Base-by-base conservation (phyloP, 2,888 invertebrate genomes). In the Pristionchus exspectatus region DNA sequence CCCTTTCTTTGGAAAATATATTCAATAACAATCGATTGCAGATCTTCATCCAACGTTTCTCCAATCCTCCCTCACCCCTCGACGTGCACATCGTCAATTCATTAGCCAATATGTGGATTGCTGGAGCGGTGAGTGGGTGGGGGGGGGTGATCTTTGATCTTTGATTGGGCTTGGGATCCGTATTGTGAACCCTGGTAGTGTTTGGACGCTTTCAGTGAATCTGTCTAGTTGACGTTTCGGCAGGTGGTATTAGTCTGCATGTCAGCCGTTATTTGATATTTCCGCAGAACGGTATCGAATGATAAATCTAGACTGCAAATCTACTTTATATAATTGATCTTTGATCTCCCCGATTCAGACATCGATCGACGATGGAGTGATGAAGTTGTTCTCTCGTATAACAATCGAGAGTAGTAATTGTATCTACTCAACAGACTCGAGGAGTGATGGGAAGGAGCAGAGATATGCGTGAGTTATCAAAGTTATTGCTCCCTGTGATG, bases 371-470 rank as follows among this genome's bases (percentile, higher is more conserved):
- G 98, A 98, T 93, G 98, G 98, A 95, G 98, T 99, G 91, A 98
- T 99, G 98, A 97, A 97, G 94, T 98, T 99, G 97, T 99, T 99
- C 96, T 97, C 97, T 0, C 97, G 97, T 95, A 98, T 98, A 94
- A 98, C 98, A 0, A 97, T 98, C 21, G 98, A 98, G 95, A 97
- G 98, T 10, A 93, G 93, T 69, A 95, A 93, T 90, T 91, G 93
- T 54, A 91, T 95, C 27, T 94, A 94, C 90, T 91, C 94, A 12
- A 91, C 94, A 30, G 93, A 91, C 24, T 38, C 85, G 84, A 81
- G 91, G 72, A 90, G 86, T 24, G 92, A 92, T 33, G 90, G 91
- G 14, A 90, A 91, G 33, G 94, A 94, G 87, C 92, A 94, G 69
- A 90, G 93, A 89, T 94, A 91, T 59, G 92, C 93, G 93, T 94